Evolutionary conservation across 2,888 invertebrate genomes (phyloP), one percentile per base, ranked within the genome.

Genomic region (Ryuthela nishihirai): DNA sequence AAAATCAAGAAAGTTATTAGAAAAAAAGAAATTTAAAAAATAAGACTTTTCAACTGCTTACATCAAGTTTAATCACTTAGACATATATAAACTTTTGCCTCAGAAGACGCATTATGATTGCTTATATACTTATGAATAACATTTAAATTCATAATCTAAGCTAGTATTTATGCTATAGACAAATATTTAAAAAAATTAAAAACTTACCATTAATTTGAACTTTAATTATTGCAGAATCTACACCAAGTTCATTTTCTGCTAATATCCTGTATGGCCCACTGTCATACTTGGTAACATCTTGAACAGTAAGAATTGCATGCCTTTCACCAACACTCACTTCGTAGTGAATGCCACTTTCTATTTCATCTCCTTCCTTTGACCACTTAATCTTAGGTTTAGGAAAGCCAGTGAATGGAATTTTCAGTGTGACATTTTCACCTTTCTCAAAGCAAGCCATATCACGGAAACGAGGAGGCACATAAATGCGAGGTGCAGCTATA

Each of bases 381-480:
- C 98, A 99, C 25, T 85, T 84, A 71, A 95, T 88, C 72, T 85
- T 88, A 23, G 98, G 98, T 72, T 87, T 87, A 1, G 99, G 98
- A 77, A 89, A 89, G 3, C 98, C 98, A 69, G 95, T 97, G 82
- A 98, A 99, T 21, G 99, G 98, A 70, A 99, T 91, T 79, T 98
- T 98, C 70, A 99, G 83, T 12, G 91, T 83, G 2, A 98, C 88
- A 72, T 94, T 95, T 76, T 95, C 95, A 48, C 95, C 97, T 77
- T 97, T 97, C 78, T 98, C 98, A 79, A 95, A 98, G 83, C 89
- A 95, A 3, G 95, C 94, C 0, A 90, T 87, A 70, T 93, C 95
- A 42, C 94, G 85, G 85, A 99, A 99, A 62, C 98, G 81, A 20
- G 97, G 95, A 48, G 99, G 99, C 45, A 99, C 89, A 76, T 97